phyloP scores from a whole-genome alignment of 2,113 vertebrate species.

The Physeter macrocephalus region DNA sequence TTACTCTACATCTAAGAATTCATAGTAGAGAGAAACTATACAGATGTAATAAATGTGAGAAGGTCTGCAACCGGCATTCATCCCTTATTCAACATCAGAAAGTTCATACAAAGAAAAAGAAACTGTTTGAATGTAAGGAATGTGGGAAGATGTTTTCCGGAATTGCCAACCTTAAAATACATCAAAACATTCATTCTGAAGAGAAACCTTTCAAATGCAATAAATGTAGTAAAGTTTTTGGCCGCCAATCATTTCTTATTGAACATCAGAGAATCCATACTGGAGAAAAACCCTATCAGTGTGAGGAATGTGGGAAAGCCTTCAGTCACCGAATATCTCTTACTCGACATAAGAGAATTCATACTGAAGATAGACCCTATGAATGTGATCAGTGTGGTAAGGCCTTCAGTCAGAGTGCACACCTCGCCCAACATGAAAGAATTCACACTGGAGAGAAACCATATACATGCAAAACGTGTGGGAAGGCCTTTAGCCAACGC shows the following conservation, averaged over 20 bases:
- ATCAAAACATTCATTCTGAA: slow-evolving; percentile 72
- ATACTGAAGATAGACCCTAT: slow-evolving; percentile 69
- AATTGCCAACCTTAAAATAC: slow-evolving; percentile 86
- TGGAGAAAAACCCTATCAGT: slow-evolving; percentile 73
- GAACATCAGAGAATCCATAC: slow-evolving; percentile 73
- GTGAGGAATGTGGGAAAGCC: slow-evolving; percentile 71
- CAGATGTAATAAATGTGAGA: slow-evolving; percentile 30
- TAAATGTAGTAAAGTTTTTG: slow-evolving; percentile 67
- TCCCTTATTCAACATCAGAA: slow-evolving; percentile 82
- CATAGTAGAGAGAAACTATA: not conserved
- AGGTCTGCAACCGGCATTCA: not conserved
- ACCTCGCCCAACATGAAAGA: slow-evolving; percentile 67
- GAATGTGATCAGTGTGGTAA: slow-evolving; percentile 66
- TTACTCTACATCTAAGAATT: slow-evolving; percentile 41
- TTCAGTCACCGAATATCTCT: slow-evolving; percentile 75
- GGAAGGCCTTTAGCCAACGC: slow-evolving; percentile 82
- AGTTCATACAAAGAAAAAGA: slow-evolving; percentile 85
- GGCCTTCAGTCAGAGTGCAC: slow-evolving; percentile 67
- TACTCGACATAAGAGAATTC: slow-evolving; percentile 67
- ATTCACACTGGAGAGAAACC: slow-evolving; percentile 69
- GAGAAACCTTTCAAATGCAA: slow-evolving; percentile 65
- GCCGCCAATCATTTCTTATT: slow-evolving; percentile 62
- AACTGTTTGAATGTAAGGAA: slow-evolving; percentile 84
- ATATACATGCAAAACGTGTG: slow-evolving; percentile 79
- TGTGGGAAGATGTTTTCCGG: slow-evolving; percentile 88